These are phyloP conservation scores for Epirrita christyi DNA, from an alignment of 2,888 invertebrate genomes.

Conservation along the genomic window DNA sequence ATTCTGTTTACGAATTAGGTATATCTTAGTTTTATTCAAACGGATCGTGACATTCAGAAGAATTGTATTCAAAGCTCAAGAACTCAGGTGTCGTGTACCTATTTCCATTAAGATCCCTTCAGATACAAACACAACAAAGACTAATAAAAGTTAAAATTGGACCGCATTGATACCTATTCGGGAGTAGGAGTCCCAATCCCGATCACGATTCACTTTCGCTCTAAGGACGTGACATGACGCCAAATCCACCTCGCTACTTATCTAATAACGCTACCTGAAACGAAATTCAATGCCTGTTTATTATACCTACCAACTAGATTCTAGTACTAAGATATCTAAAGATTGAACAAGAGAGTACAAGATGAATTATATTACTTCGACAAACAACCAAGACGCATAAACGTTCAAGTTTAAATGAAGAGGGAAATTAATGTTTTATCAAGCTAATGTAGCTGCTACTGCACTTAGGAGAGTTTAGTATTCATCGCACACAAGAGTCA, in stretches of 20 bases:
- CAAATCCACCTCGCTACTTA: constrained; percentile 67
- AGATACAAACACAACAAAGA: constrained; percentile 27
- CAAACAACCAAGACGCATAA: constrained; percentile 20
- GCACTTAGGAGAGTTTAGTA: constrained; percentile 47
- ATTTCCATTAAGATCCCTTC: constrained; percentile 20
- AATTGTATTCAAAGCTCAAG: constrained; percentile 1
- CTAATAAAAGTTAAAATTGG: constrained; percentile 45
- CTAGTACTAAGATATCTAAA: too few species aligned
- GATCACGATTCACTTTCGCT: constrained; percentile 66
- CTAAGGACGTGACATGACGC: constrained; percentile 61
- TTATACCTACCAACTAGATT: constrained; percentile 14
- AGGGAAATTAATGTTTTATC: constrained; percentile 50
- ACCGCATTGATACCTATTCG: constrained; percentile 54
- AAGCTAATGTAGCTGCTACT: constrained; percentile 44
- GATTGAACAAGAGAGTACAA: constrained; percentile 3
- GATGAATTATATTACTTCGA: constrained; percentile 11
- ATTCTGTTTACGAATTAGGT: background rate
- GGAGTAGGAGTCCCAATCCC: constrained; percentile 52
- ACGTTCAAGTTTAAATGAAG: constrained; percentile 41
- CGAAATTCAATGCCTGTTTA: constrained; percentile 37
- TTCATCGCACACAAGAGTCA: constrained; percentile 56
- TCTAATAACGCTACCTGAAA: constrained; percentile 53
- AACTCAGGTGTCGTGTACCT: constrained; percentile 5
- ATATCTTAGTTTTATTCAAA: background rate
- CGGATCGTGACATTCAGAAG: background rate